Conservation (phyloP, 2,113 vertebrate species). For the Gadus chalcogrammus region DNA sequence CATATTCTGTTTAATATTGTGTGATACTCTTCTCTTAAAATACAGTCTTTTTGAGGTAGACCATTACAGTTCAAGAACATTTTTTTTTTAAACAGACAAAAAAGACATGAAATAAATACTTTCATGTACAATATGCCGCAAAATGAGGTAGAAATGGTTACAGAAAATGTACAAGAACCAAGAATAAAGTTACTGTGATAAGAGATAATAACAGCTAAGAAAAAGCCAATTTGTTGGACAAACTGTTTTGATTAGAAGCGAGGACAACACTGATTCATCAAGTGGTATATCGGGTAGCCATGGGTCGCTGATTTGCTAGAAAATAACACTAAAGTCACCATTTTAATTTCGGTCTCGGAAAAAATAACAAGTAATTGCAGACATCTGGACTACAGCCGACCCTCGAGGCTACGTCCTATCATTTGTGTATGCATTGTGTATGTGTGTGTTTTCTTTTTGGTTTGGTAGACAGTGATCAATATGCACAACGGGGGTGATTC, state of each 20-base stretch:
- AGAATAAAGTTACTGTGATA: slow-evolving; percentile 73
- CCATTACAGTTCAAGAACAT: slow-evolving; percentile 91
- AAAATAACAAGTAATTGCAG: slow-evolving; percentile 23
- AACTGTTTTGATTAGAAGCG: slow-evolving; percentile 46
- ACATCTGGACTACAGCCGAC: background rate
- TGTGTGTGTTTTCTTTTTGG: slow-evolving; percentile 22
- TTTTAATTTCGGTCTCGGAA: slow-evolving; percentile 18
- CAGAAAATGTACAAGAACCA: slow-evolving; percentile 85
- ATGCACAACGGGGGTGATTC: slow-evolving; percentile 53
- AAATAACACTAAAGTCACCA: slow-evolving; percentile 1
- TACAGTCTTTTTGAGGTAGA: slow-evolving; percentile 99
- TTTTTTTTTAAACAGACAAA: slow-evolving; percentile 80
- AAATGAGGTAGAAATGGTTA: slow-evolving; percentile 99
- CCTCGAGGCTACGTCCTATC: slow-evolving; percentile 24
- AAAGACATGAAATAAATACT: slow-evolving; percentile 97
- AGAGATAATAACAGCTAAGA: slow-evolving; percentile 70
- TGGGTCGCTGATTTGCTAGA: background rate
- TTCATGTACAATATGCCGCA: slow-evolving; percentile 96
- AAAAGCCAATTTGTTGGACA: slow-evolving; percentile 79
- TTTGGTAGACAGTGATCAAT: slow-evolving; percentile 56
- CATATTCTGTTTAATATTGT: slow-evolving; percentile 96
- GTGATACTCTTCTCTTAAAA: slow-evolving; percentile 96
- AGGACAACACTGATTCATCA: slow-evolving; percentile 8
- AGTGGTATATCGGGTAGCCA: background rate
- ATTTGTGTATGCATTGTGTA: slow-evolving; percentile 40